phyloP scores from a whole-genome alignment of 2,888 invertebrate species.

The Psococerastis gibbosa region DNA sequence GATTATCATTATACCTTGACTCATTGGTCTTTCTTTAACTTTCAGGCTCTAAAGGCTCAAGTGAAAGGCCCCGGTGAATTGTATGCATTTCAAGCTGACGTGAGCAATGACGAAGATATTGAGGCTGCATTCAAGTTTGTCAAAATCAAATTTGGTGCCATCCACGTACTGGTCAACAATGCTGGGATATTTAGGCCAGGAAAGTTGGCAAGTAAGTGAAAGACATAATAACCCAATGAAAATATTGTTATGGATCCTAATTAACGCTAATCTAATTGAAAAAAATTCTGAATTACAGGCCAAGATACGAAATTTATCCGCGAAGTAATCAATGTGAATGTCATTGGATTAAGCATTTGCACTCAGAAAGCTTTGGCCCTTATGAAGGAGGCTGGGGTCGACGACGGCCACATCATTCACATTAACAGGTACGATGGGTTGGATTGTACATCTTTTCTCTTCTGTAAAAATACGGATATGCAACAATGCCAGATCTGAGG shows the following conservation, averaged over 20 bases:
- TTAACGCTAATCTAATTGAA: too few species aligned
- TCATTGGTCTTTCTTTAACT: too few species aligned
- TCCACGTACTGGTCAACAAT: slow-evolving; percentile 18
- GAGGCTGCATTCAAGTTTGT: slow-evolving; percentile 14
- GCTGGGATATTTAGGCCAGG: slow-evolving; percentile 15
- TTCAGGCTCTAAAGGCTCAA: background rate
- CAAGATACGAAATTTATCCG: slow-evolving; percentile 16
- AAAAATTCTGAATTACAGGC: too few species aligned
- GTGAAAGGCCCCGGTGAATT: slow-evolving; percentile 13
- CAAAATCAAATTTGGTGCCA: slow-evolving; percentile 14
- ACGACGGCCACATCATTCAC: slow-evolving; percentile 18
- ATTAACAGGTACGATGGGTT: slow-evolving; percentile 19
- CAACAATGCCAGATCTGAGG: too few species aligned
- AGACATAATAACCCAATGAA: too few species aligned
- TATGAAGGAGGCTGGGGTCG: slow-evolving; percentile 15
- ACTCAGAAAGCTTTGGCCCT: slow-evolving; percentile 16
- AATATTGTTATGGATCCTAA: too few species aligned
- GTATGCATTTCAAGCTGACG: slow-evolving; percentile 14
- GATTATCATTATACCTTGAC: too few species aligned
- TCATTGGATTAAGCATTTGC: slow-evolving; percentile 15
- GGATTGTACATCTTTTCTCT: too few species aligned
- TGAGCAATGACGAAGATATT: slow-evolving; percentile 16
- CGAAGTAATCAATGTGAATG: slow-evolving; percentile 17
- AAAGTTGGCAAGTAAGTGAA: slow-evolving; percentile 13
- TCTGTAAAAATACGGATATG: too few species aligned